Evolutionary conservation across 2,888 invertebrate species (phyloP).

Genomic region (Cybosia mesomella): DNA sequence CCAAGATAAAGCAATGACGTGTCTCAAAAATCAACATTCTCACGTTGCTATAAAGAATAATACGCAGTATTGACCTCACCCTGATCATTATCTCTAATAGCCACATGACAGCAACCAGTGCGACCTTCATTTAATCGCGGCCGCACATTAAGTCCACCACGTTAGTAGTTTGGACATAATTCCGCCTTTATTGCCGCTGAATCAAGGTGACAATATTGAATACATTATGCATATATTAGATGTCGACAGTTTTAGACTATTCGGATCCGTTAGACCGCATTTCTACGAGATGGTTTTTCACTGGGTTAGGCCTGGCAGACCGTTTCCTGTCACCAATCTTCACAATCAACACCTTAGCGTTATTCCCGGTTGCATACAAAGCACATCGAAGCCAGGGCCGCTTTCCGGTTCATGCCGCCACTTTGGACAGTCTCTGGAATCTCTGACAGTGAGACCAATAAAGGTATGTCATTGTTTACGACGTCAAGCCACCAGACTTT

Average conservation of each 20-base stretch:
- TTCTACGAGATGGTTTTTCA: neutral
- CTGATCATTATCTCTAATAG: slow-evolving; percentile 57
- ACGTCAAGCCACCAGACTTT: too few relatives aligned
- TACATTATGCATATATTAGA: slow-evolving; percentile 9
- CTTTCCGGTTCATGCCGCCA: neutral
- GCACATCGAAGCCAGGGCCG: neutral
- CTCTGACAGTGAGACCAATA: too few relatives aligned
- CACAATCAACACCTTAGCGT: neutral
- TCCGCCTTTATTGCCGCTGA: slow-evolving; percentile 11
- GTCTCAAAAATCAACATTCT: slow-evolving; percentile 35
- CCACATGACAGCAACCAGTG: slow-evolving; percentile 53
- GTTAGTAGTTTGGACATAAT: slow-evolving; percentile 29
- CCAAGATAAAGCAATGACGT: slow-evolving; percentile 3
- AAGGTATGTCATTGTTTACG: too few relatives aligned
- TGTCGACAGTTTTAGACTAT: neutral
- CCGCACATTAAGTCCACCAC: slow-evolving; percentile 22
- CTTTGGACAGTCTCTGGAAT: too few relatives aligned
- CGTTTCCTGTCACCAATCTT: neutral
- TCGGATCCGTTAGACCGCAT: neutral
- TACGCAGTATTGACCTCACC: slow-evolving; percentile 52
- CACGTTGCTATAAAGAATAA: slow-evolving; percentile 51
- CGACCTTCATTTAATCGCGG: slow-evolving; percentile 37
- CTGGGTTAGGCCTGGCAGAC: neutral
- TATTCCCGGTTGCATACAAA: neutral
- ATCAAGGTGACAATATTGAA: slow-evolving; percentile 20